Evolutionary conservation across 2,888 invertebrate genomes (phyloP).

Genomic region (Psylliodes chrysocephalus): DNA sequence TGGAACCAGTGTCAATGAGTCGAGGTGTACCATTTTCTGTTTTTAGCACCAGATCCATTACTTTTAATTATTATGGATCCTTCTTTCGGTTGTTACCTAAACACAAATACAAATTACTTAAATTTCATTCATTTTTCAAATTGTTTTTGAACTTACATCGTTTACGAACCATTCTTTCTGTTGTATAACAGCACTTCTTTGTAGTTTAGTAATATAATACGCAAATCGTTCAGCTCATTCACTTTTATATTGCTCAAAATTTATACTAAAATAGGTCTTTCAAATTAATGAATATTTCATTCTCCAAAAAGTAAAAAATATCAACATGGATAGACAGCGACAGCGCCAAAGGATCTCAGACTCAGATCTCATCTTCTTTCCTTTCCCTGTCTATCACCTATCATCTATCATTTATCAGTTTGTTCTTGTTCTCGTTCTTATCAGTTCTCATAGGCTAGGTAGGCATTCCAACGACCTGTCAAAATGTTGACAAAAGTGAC

Average conservation of each 20-base stretch:
- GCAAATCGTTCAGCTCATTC: neutral
- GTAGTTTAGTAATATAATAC: conserved; percentile 2
- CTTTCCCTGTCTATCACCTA: neutral
- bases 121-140: conserved; percentile 24
- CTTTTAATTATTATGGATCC: conserved; percentile 47
- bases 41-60: conserved; percentile 53
- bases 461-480: too few species aligned
- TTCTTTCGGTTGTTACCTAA: conserved; percentile 52
- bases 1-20: conserved; percentile 56
- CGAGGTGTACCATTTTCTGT: conserved; percentile 54
- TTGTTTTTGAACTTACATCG: conserved; percentile 46
- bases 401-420: conserved; percentile 1
- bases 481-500: too few species aligned
- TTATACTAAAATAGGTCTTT: conserved; percentile 1
- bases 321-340: conserved; percentile 34
- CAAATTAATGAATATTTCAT: conserved; percentile 6
- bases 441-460: too few species aligned
- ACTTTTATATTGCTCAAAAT: neutral
- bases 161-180: conserved; percentile 53
- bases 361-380: too few species aligned
- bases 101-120: conserved; percentile 18
- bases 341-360: neutral
- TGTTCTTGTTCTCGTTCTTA: neutral
- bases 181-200: conserved; percentile 22
- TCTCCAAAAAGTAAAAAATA: conserved; percentile 28